These are phyloP conservation scores for Xenotilapia leptura DNA, from an alignment of 2,113 vertebrate genomes.

Conservation along the genomic window DNA sequence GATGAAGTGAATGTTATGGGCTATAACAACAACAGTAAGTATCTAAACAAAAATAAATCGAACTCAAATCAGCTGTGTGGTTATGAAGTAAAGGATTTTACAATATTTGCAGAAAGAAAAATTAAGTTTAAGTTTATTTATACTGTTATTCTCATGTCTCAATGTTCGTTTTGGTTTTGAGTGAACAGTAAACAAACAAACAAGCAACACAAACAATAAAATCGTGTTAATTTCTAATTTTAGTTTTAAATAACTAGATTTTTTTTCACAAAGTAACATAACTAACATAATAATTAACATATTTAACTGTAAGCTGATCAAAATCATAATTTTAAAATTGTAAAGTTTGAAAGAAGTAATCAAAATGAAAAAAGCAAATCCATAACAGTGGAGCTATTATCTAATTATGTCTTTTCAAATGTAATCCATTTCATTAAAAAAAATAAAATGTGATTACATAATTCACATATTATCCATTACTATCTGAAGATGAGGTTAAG, in stretches of 20 bases:
- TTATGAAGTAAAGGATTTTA: not conserved
- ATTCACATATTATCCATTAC: not conserved
- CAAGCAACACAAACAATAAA: not conserved
- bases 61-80: not conserved
- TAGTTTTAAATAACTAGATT: not conserved
- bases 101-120: not conserved
- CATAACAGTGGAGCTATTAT: not conserved
- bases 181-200: not conserved
- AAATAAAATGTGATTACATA: not conserved
- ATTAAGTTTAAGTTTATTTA: not conserved
- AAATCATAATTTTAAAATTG: not conserved
- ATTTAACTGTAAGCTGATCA: not conserved
- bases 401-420: not conserved
- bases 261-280: not conserved
- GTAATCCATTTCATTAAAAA: not conserved
- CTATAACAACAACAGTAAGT: not conserved
- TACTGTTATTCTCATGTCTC: not conserved
- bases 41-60: not conserved
- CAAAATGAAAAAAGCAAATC: not conserved
- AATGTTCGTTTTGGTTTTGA: not conserved
- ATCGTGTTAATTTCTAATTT: not conserved
- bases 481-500: not conserved
- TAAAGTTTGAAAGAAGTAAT: not conserved
- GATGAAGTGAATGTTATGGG: not conserved
- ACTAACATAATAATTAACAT: not conserved